A percentile compares a stretch with the other conserved stretches of the same genome.
Conservation (phyloP, 2,113 vertebrate genomes). For the Albula glossodonta region DNA sequence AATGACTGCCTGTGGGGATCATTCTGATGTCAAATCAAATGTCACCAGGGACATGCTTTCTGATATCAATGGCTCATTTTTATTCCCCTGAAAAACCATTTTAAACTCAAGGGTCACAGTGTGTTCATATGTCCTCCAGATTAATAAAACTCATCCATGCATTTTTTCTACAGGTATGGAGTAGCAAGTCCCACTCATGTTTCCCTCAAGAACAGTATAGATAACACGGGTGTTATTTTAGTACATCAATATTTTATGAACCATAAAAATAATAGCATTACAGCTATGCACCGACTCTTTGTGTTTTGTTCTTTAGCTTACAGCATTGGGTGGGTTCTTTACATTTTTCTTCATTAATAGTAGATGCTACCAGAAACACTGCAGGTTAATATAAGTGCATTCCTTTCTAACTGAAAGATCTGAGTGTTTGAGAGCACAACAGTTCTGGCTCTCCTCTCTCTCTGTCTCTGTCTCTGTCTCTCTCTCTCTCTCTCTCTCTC, state of each 20-base stretch:
- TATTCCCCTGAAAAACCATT: neutral
- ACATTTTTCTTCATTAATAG: neutral
- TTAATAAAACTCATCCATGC: neutral
- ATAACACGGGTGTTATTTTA: neutral
- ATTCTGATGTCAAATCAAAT: neutral
- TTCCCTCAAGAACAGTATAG: neutral
- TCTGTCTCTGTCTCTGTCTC: conserved; percentile 3
- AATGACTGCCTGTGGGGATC: neutral
- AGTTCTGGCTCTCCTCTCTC: conserved; percentile 17
- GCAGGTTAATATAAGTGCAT: neutral
- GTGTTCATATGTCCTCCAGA: no score
- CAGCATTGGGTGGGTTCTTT: neutral
- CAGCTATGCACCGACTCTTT: neutral
- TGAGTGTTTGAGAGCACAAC: neutral
- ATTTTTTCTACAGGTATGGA: neutral
- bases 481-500: conserved; percentile 16
- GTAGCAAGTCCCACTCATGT: neutral
- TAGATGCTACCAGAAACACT: neutral
- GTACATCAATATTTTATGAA: neutral
- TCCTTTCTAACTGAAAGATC: neutral
- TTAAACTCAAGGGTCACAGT: no score
- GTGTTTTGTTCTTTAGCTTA: neutral
- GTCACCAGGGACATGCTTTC: neutral
- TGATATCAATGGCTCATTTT: neutral
- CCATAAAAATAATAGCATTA: neutral